These are phyloP conservation scores for Littorina saxatilis DNA, from an alignment of 1,140 invertebrate genomes.

Conservation along the genomic window DNA sequence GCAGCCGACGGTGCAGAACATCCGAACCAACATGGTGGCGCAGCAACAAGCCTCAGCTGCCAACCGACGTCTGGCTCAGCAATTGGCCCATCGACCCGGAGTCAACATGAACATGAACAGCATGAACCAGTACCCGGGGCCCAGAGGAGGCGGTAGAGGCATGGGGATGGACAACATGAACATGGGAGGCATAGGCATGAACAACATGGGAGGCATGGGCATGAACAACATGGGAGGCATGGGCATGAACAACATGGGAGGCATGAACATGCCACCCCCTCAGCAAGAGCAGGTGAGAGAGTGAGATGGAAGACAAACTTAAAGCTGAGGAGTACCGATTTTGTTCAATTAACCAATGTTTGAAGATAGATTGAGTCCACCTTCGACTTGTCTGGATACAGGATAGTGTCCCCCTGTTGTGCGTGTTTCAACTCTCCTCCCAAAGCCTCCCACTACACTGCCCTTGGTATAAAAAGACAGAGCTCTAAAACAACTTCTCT, in stretches of 20 bases:
- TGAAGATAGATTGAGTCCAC: too few species aligned
- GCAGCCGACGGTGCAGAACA: constrained; percentile 57
- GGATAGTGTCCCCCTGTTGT: too few species aligned
- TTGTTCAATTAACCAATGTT: too few species aligned
- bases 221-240: background rate
- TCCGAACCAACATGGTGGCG: constrained; percentile 68
- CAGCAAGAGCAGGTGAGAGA: constrained; percentile 12
- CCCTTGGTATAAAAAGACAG: too few species aligned
- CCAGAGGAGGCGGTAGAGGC: background rate
- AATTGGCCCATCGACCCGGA: constrained; percentile 78
- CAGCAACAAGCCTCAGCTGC: constrained; percentile 73
- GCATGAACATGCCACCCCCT: background rate
- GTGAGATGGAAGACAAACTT: too few species aligned
- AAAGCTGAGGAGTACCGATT: too few species aligned
- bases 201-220: background rate
- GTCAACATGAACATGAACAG: constrained; percentile 57
- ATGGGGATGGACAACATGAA: background rate
- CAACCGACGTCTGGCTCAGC: constrained; percentile 77
- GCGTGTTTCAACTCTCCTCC: too few species aligned
- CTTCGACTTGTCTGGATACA: too few species aligned
- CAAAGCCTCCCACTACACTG: too few species aligned
- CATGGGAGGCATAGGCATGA: background rate
- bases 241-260: too few species aligned
- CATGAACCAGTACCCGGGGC: constrained; percentile 3
- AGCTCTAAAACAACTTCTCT: too few species aligned